Base-by-base conservation (phyloP, 1,140 invertebrate species). In the silkworm (Bombyx mori) region DNA sequence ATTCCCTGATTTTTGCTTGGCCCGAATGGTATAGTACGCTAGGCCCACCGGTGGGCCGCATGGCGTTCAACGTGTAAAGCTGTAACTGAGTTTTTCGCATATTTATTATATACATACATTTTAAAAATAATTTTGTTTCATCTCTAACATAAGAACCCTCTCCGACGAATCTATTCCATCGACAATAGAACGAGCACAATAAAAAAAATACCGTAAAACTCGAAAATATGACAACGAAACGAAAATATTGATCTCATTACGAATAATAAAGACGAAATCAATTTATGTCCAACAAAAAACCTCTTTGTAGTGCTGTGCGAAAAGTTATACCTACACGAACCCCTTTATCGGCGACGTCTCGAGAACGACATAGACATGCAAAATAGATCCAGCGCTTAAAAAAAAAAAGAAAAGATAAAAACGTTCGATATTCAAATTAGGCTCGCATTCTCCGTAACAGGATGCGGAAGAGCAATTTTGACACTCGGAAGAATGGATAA, bases 211-310 rank as follows among this genome's bases (percentile, higher is more conserved):
- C 68, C 52, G 77, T 75, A 77, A 72, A 68, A 75, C 68, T 77
- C 66, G 61, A 26, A 77, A 79, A 78, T 81, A 77, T 86, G 83
- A 86, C 80, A 82, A 58, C 65, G 52, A 26, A 75, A 76, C 75
- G 72, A 83, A 83, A 86, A 86, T 81, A 86, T 86, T 82, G 73
- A 85, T 79, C 80, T 79, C 80, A 85, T 85, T 86, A 86, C 71
- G 60, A 61, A 81, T 82, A 81, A 73, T 80, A 71, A 69, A 10
- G 26, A 58, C 65, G 68, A 73, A 80, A 77, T 79, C 71, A 75
- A 78, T 73, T 74, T 60, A 61, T 55, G 56, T 10, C 57, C 35
- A 35, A 62, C 60, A 53, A 58, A 54, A 66, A 46, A 22, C 55
- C n/a, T 49, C 64, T 63, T 75, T 75, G 64, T 77, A 44, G 18